Evolutionary conservation across 2,888 invertebrate genomes (phyloP), one percentile per base, ranked within the genome.

Genomic region (Plebejus argus): DNA sequence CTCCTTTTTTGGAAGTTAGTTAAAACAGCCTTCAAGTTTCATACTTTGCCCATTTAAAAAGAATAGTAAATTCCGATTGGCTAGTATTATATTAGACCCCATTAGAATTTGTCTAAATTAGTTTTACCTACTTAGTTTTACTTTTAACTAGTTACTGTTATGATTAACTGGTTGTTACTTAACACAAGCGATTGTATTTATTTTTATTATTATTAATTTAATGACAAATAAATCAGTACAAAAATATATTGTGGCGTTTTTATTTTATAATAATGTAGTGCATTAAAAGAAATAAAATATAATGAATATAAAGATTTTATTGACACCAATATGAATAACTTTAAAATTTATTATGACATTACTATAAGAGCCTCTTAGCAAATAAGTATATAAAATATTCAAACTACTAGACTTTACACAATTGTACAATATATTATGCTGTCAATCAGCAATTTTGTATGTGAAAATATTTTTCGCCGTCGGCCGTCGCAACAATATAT

Each of bases 141-240:
- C 8, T 58, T 58, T 23, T 10, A 23, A 23, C 61, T 20, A n/a
- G n/a, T n/a, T n/a, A 61, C 61, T 28, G 66, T 66, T 28, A 66
- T 66, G 7, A 66, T 28, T 28, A 28, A 28, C 28, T 28, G 28
- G 28, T 28, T 66, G 20, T 72, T 72, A 39, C 35, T 39, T 71
- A 39, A 18, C 20, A 71, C 39, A 72, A 72, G 72, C 12, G 23
- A 45, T 72, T 72, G 72, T 72, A 72, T 72, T 72, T 72, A 72
- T 72, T 72, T 45, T 72, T 45, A 71, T 20, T 33, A 28, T 33
- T 70, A 70, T 18, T 23, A 23, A 61, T 12, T 61, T 61, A 66
- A 28, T 66, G 12, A 61, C n/a, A 61, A 66, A 66, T 66, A 66
- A 66, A 66, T 18, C 66, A 18, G 28, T 66, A 66, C 28, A 10